Evolutionary conservation across 1,140 invertebrate genomes (phyloP).

Genomic region (Orius laevigatus): DNA sequence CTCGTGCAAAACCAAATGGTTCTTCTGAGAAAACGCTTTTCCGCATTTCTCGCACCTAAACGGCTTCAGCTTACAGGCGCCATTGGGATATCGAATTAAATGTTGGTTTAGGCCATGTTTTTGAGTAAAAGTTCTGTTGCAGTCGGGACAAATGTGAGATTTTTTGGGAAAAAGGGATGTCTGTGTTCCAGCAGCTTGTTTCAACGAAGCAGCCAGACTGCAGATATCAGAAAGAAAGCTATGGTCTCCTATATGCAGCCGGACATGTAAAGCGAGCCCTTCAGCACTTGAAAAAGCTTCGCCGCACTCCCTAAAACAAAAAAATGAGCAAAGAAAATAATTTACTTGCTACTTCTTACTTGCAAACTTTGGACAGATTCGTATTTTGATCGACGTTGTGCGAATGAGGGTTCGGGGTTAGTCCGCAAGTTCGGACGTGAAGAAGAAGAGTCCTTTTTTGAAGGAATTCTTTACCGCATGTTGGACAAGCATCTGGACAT

Average conservation of each 20-base stretch:
- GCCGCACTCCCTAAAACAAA: constrained; percentile 38
- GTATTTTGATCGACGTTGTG: constrained; percentile 15
- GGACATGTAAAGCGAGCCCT: constrained; percentile 58
- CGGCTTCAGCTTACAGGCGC: constrained; percentile 60
- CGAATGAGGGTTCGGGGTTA: constrained; percentile 13
- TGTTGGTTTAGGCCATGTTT: constrained; percentile 65
- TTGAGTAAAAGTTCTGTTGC: constrained; percentile 67
- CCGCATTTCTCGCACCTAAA: constrained; percentile 69
- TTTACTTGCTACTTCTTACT: constrained; percentile 28
- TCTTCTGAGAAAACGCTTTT: constrained; percentile 75
- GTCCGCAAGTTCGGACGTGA: constrained; percentile 29
- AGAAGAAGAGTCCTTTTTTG: constrained; percentile 63
- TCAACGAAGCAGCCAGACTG: constrained; percentile 54
- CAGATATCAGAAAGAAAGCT: constrained; percentile 73
- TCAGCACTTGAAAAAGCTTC: constrained; percentile 49
- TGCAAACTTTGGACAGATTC: constrained; percentile 27
- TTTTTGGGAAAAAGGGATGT: constrained; percentile 34
- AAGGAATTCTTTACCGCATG: constrained; percentile 67
- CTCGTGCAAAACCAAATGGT: constrained; percentile 61
- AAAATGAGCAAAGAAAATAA: constrained; percentile 6
- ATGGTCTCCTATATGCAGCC: constrained; percentile 64
- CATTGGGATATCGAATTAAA: constrained; percentile 45
- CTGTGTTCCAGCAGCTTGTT: constrained; percentile 28
- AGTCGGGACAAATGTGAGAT: constrained; percentile 64
- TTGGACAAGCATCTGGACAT: constrained; percentile 60